Percentiles rank a stretch among this genome's conserved stretches.
Evolutionary conservation across 1,140 invertebrate species (phyloP).

Genomic region (Microplitis demolitor): DNA sequence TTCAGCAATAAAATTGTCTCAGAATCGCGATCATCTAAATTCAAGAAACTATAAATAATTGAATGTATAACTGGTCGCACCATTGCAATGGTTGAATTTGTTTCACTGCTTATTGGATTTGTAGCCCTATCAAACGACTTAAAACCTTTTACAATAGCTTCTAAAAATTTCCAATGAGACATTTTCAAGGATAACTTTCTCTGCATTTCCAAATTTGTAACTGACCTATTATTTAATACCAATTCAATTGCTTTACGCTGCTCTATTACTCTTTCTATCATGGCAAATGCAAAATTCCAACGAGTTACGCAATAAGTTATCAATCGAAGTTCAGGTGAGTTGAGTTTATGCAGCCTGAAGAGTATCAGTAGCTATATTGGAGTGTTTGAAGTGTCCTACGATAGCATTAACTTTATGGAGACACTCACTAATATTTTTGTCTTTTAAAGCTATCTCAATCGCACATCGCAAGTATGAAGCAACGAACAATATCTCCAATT

Average conservation of each 20-base stretch:
- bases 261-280: too few relatives aligned
- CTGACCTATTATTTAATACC: neutral
- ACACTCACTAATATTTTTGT: too few relatives aligned
- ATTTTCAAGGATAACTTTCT: neutral
- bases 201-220: neutral
- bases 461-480: too few relatives aligned
- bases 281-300: too few relatives aligned
- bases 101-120: conserved; percentile 15
- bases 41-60: conserved; percentile 9
- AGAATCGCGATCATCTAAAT: neutral
- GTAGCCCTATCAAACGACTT: conserved; percentile 17
- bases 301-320: too few relatives aligned
- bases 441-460: too few relatives aligned
- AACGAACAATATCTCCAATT: too few relatives aligned
- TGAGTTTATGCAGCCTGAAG: too few relatives aligned
- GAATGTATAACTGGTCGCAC: conserved; percentile 9
- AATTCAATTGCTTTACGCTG: neutral
- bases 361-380: too few relatives aligned
- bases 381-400: too few relatives aligned
- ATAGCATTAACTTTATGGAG: too few relatives aligned
- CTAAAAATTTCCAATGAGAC: neutral
- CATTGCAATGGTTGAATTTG: conserved; percentile 15
- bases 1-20: neutral
- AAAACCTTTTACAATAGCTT: neutral
- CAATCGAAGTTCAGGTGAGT: too few relatives aligned